Base-by-base conservation (phyloP, 2,888 invertebrate genomes). In the Drosophila austrosaltans region DNA sequence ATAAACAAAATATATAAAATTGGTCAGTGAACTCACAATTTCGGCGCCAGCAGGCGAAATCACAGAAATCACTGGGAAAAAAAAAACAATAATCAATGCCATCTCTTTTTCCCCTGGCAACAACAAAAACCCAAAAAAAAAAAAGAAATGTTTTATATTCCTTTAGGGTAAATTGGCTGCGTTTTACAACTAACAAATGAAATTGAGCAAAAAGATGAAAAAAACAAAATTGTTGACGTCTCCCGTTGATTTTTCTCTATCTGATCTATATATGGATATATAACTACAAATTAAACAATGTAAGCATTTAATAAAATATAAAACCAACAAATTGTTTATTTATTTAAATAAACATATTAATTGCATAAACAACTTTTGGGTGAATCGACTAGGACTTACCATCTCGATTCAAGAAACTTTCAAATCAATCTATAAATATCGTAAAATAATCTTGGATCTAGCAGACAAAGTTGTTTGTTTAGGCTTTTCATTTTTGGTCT, bases 1-100 rank as follows among this genome's bases (percentile, higher is more conserved):
- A 36, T 2, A 36, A 36, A n/a, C 30, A 76, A 61, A 12, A 32
- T 57, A 67, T 16, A 16, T 16, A 28, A 61, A 59, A 59, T 59
- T 44, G 42, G 59, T 44, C 59, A 59, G 22, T 57, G 57, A 57
- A 57, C 57, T 39, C 20, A 57, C 20, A 57, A 25, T 25, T 48
- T 57, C 22, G 57, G 57, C 39, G 57, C 36, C 57, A 57, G 6
- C 36, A 61, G 53, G 61, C 32, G 32, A 59, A 61, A 53, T 53
- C 61, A 61, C 60, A 44, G 44, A 28, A 25, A 8, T 10, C 28
- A 7, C 7, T 2, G 48, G 28, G 8, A 16, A 16, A 16, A 16
- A 16, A 2, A 10, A 36, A 10, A 36, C 3, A 54, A 53, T 44
- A 62, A 70, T 58, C 65, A 39, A 63, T 58, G 42, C 20, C 16